Conservation (phyloP, 2,888 invertebrate genomes). For the Drosophila dives region DNA sequence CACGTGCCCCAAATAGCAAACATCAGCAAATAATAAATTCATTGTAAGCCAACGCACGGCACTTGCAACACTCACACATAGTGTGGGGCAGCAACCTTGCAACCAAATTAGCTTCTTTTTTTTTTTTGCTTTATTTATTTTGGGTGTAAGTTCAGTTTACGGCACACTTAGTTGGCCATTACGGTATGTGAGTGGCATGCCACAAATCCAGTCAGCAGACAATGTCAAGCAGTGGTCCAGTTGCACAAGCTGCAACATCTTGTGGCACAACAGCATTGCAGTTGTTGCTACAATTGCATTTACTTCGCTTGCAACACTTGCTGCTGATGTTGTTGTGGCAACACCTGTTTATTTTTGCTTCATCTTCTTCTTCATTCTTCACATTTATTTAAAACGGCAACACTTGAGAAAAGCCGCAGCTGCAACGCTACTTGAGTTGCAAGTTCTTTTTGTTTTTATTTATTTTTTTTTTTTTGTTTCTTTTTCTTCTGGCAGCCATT, state of each 20-base stretch:
- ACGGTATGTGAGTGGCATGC: constrained; percentile 70
- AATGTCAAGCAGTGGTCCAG: constrained; percentile 3
- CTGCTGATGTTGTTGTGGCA: constrained; percentile 22
- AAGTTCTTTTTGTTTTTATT: constrained; percentile 8
- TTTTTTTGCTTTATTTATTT: constrained; percentile 1
- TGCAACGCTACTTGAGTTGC: constrained; percentile 59
- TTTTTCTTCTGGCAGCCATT: constrained; percentile 19
- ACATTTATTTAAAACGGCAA: constrained; percentile 17
- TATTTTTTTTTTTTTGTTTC: background rate
- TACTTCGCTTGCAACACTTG: constrained; percentile 31
- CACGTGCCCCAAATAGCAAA: constrained; percentile 82
- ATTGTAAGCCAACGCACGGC: constrained; percentile 60
- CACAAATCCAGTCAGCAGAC: constrained; percentile 41
- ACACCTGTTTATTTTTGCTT: constrained; percentile 11
- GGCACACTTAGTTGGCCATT: constrained; percentile 69
- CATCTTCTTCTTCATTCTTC: background rate
- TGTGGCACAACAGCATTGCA: constrained; percentile 19
- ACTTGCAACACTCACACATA: constrained; percentile 25
- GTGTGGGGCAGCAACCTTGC: constrained; percentile 26
- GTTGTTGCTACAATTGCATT: constrained; percentile 26
- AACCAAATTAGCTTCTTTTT: constrained; percentile 66
- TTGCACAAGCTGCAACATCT: constrained; percentile 14
- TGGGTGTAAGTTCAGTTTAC: constrained; percentile 48
- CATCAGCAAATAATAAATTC: constrained; percentile 83
- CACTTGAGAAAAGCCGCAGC: constrained; percentile 48